phyloP scores from a whole-genome alignment of 2,797 vertebrate genomes.

The Podarcis siculus region DNA sequence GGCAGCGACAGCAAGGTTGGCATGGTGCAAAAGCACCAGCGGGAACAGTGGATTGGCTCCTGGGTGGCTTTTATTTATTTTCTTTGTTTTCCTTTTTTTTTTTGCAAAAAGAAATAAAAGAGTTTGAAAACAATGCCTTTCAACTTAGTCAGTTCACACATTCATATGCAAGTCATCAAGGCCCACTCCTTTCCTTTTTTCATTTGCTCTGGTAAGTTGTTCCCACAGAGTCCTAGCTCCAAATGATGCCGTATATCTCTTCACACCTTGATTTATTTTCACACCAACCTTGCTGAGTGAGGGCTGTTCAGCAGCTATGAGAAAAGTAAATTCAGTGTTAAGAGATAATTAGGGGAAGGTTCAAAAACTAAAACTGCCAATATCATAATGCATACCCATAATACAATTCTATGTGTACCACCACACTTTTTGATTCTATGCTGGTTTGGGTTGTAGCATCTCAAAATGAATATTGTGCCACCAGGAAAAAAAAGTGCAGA shows the following conservation, averaged over 20 bases:
- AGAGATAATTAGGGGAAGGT: neutral
- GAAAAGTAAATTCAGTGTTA: neutral
- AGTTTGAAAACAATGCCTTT: neutral
- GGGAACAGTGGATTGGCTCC: too few species aligned
- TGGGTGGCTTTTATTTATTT: too few species aligned
- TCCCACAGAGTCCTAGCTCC: neutral
- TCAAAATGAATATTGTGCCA: neutral
- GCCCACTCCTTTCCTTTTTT: neutral
- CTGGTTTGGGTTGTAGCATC: neutral
- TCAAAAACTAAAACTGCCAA: neutral
- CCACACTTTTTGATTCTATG: neutral
- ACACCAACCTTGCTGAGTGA: neutral
- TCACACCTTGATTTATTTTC: neutral
- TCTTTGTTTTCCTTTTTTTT: too few species aligned
- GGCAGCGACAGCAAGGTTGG: too few species aligned
- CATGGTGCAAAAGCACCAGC: too few species aligned
- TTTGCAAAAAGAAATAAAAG: too few species aligned
- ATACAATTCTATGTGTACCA: neutral
- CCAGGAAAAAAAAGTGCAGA: neutral
- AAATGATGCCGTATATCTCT: neutral
- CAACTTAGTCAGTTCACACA: neutral
- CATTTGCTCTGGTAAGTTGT: neutral
- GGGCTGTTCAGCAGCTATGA: neutral
- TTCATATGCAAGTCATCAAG: neutral
- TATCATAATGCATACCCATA: neutral